A percentile compares a stretch with the other conserved stretches of the same genome.
Evolutionary conservation across 2,797 vertebrate species (phyloP).

Genomic region (Glossophaga mutica): DNA sequence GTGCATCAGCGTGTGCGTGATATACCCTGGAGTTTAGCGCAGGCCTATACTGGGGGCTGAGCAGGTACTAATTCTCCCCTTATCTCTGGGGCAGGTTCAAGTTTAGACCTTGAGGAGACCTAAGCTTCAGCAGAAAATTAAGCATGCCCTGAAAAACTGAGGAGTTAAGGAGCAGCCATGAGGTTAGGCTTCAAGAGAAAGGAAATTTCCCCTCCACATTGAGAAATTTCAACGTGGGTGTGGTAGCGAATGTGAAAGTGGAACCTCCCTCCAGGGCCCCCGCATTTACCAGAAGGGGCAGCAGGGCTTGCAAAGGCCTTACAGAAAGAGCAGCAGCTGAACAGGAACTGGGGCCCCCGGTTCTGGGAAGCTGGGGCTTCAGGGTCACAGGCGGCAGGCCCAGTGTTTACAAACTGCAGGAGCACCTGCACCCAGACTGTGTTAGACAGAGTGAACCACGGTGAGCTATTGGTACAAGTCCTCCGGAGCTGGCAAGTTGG

Average conservation of each 20-base stretch:
- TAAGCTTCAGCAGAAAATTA: not conserved
- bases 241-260: slow-evolving; percentile 71
- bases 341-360: slow-evolving; percentile 8
- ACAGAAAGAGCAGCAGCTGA: slow-evolving; percentile 62
- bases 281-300: slow-evolving; percentile 72
- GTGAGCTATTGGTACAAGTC: not conserved
- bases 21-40: accelerated
- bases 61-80: not conserved
- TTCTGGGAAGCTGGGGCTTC: slow-evolving; percentile 74
- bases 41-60: not conserved
- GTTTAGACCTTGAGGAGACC: not conserved
- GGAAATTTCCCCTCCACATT: slow-evolving; percentile 56
- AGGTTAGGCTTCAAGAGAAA: not conserved
- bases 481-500: not conserved
- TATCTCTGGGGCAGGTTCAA: not conserved
- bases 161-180: not conserved
- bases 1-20: accelerated
- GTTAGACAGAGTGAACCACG: not conserved
- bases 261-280: slow-evolving; percentile 58
- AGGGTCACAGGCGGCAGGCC: slow-evolving; percentile 54
- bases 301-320: slow-evolving; percentile 19
- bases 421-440: slow-evolving; percentile 11
- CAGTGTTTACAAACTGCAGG: slow-evolving; percentile 73
- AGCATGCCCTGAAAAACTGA: not conserved
- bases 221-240: slow-evolving; percentile 70